phyloP scores from a whole-genome alignment of 2,113 vertebrate genomes.

The Dinomys branickii region DNA sequence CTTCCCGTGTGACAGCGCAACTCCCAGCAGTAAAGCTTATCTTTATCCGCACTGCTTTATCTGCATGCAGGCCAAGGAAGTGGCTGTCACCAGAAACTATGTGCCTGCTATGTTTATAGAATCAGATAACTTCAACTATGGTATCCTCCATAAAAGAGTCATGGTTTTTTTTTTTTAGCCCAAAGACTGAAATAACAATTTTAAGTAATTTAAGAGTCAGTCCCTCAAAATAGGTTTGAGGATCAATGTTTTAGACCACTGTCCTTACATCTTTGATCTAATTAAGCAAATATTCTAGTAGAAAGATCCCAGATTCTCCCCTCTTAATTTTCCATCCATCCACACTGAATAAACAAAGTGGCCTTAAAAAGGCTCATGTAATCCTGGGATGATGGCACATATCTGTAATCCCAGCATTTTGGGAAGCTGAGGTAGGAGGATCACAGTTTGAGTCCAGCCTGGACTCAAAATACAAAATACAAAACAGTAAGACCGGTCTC shows the following conservation, averaged over 20 bases:
- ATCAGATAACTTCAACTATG: slow-evolving; percentile 62
- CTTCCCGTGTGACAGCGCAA: background rate
- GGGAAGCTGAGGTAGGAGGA: background rate
- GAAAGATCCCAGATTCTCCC: slow-evolving; percentile 13
- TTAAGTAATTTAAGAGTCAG: slow-evolving; percentile 60
- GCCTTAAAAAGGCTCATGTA: background rate
- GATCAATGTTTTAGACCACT: background rate
- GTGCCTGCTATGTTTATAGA: slow-evolving; percentile 33
- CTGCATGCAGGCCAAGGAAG: slow-evolving; percentile 51
- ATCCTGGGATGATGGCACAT: background rate
- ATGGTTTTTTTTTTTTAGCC: background rate
- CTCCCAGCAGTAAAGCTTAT: slow-evolving; percentile 59
- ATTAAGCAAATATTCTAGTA: background rate
- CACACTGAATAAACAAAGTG: background rate
- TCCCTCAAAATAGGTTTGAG: slow-evolving; percentile 47
- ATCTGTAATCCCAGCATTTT: background rate
- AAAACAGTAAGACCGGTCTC: background rate
- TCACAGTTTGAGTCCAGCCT: background rate
- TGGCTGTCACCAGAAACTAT: slow-evolving; percentile 64
- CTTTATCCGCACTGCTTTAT: slow-evolving; percentile 56
- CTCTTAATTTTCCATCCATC: background rate
- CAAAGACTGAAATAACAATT: slow-evolving; percentile 11
- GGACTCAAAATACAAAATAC: background rate
- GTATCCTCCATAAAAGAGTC: slow-evolving; percentile 31
- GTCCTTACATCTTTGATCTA: background rate